These are phyloP conservation scores for Mimachlamys varia DNA, from an alignment of 2,888 invertebrate species.

Conservation along the genomic window DNA sequence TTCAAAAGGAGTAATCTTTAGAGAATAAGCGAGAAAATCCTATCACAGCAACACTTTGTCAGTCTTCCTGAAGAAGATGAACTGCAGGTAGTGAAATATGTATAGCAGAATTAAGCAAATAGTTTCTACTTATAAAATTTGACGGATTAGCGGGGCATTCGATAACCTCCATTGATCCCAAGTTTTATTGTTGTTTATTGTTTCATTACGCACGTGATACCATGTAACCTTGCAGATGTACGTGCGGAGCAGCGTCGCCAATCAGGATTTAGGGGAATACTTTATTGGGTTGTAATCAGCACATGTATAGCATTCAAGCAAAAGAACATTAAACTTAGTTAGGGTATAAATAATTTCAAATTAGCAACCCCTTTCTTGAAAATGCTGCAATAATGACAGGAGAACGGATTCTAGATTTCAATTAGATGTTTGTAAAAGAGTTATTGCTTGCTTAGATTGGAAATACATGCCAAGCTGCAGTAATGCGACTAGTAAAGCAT, in stretches of 20 bases:
- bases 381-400: slow-evolving; percentile 15
- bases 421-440: slow-evolving; percentile 8
- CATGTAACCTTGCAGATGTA: not conserved
- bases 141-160: not conserved
- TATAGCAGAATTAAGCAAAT: no score
- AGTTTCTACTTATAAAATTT: not conserved
- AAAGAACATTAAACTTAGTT: slow-evolving; percentile 31
- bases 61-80: no score
- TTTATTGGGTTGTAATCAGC: not conserved
- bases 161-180: not conserved
- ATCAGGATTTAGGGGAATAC: not conserved
- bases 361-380: slow-evolving; percentile 24
- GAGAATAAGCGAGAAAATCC: no score
- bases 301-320: not conserved
- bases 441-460: slow-evolving; percentile 29
- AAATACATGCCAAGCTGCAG: not conserved
- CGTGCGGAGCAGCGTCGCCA: not conserved
- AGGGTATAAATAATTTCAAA: slow-evolving; percentile 18
- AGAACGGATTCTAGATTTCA: slow-evolving; percentile 27
- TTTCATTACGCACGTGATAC: not conserved
- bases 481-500: not conserved
- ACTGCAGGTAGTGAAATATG: no score
- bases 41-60: no score
- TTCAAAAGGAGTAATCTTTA: no score
- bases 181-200: not conserved